Base-by-base conservation (phyloP, 1,140 invertebrate genomes). In the Bombus ignitus region DNA sequence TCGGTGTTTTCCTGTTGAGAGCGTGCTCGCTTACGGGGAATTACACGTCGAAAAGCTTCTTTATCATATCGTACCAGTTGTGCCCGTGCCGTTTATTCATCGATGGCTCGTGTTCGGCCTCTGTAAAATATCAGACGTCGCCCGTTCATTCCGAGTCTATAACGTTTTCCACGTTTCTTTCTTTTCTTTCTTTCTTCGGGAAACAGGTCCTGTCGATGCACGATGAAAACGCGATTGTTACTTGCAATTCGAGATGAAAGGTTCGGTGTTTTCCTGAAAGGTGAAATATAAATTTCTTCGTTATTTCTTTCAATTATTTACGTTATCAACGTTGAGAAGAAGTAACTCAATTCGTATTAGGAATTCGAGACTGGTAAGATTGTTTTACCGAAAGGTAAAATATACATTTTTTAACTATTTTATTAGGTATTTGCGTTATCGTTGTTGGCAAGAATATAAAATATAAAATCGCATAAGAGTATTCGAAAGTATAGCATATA, bases 1-100 rank as follows among this genome's bases (percentile, higher is more conserved):
- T 85, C 74, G 74, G 37, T 35, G 81, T 85, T 85, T 65, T 39
- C 77, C 74, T 39, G 37, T 83, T 53, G 37, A 57, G 57, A 59
- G 66, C 66, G 18, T 8, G 44, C 37, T 83, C 59, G 44, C 28
- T 53, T 37, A 71, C 44, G 65, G 78, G 39, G 75, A 59, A 47
- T 47, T 47, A 47, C 68, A 42, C 62, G 44, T 72, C 53, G 75
- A 39, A 71, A 57, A 44, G 82, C 39, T 66, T 22, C 65, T 83
- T 59, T 39, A 42, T 65, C 81, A 39, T 37, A 74, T 37, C 44
- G 32, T 0, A 28, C 25, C 65, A 35, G 44, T 37, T 25, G 57
- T 18, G 22, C 59, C 13, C 15, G 59, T 62, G 59, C 57, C 57
- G 28, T 39, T 25, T 28, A 65, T 65, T 47, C 77, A 42, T 68